Percentiles rank a stretch among this genome's conserved stretches.
These are phyloP conservation scores for Numenius arquata DNA, from an alignment of 2,113 vertebrate species.

Conservation along the genomic window DNA sequence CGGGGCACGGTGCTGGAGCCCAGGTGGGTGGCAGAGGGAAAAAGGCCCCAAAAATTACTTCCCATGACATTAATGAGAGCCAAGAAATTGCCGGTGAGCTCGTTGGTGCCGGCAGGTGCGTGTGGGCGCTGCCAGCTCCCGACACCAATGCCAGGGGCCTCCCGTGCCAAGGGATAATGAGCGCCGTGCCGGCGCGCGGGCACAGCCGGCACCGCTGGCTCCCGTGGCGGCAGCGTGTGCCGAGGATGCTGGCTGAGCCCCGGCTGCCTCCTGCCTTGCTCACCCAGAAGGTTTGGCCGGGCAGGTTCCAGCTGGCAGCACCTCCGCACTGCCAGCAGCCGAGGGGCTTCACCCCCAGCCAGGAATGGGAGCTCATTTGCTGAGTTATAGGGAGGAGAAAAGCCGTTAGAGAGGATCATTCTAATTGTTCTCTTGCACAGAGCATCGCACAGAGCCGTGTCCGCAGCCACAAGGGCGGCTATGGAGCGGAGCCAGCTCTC, in stretches of 20 bases:
- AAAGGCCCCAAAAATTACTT: background rate
- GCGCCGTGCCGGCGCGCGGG: rapidly evolving
- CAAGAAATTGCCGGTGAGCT: background rate
- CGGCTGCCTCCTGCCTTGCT: background rate
- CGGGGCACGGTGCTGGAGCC: background rate
- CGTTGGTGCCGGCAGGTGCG: background rate
- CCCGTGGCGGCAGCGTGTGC: rapidly evolving
- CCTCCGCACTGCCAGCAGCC: background rate
- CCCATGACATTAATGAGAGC: background rate
- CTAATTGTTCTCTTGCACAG: background rate
- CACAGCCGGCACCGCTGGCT: background rate
- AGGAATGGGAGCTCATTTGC: background rate
- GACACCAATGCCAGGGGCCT: background rate
- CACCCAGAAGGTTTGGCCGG: background rate
- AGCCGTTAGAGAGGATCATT: background rate
- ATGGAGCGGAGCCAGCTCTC: rapidly evolving
- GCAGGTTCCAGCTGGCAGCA: background rate
- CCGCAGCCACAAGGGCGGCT: rapidly evolving
- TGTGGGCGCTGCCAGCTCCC: background rate
- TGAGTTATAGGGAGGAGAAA: background rate
- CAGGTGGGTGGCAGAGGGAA: background rate
- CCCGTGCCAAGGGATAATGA: background rate
- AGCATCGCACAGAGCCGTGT: rapidly evolving
- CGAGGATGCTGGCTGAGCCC: background rate
- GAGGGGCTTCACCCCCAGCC: background rate